Evolutionary conservation across 2,888 invertebrate genomes (phyloP).

Genomic region (Drosophila lutescens): DNA sequence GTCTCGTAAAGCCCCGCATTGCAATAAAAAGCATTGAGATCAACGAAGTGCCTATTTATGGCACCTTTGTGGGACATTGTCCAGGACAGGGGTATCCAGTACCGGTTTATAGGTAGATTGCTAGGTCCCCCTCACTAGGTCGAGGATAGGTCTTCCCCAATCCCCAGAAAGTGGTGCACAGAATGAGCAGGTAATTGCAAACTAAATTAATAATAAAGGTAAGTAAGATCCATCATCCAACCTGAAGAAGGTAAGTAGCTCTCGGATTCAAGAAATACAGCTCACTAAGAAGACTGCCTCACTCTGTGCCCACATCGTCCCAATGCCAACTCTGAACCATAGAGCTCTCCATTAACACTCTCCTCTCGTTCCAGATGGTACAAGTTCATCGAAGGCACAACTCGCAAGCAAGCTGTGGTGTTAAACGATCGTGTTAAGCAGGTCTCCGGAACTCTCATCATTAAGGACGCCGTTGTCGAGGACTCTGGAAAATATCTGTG

Average conservation of each 20-base stretch:
- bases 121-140: constrained; percentile 45
- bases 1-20: constrained; percentile 82
- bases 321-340: not conserved
- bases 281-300: constrained; percentile 45
- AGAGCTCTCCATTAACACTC: constrained; percentile 5
- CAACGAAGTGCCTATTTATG: constrained; percentile 71
- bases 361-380: constrained; percentile 91
- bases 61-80: constrained; percentile 84
- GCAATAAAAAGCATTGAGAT: constrained; percentile 82
- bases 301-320: constrained; percentile 50
- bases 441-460: constrained; percentile 96
- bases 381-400: constrained; percentile 95
- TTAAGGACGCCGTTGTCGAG: constrained; percentile 94
- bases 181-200: constrained; percentile 50
- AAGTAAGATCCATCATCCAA: constrained; percentile 37
- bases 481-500: constrained; percentile 98
- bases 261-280: not conserved
- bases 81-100: constrained; percentile 90
- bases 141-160: constrained; percentile 5
- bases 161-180: constrained; percentile 40
- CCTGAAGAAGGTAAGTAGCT: constrained; percentile 48
- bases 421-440: constrained; percentile 95
- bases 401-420: constrained; percentile 94
- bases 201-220: constrained; percentile 33
- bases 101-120: constrained; percentile 88